Conservation (phyloP, 2,888 invertebrate species). For the Ophion costatus region DNA sequence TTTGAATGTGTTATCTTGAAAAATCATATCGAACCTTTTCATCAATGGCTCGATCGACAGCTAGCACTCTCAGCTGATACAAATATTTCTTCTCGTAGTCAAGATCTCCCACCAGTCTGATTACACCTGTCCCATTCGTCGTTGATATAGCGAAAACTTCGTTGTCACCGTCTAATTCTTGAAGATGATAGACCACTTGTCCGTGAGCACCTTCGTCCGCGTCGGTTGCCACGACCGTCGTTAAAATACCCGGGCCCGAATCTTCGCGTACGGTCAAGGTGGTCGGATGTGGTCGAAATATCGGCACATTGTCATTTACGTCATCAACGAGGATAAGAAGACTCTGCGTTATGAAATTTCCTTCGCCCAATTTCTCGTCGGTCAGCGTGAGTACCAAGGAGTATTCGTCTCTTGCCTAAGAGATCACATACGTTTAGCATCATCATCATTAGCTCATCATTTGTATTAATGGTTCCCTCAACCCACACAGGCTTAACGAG, state of each 20-base stretch:
- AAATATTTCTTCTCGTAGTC: constrained; percentile 95
- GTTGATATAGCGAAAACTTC: constrained; percentile 92
- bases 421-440: neutral
- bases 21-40: constrained; percentile 80
- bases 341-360: constrained; percentile 95
- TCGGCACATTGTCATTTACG: constrained; percentile 95
- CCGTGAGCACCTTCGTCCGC: constrained; percentile 96
- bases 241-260: constrained; percentile 89
- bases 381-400: constrained; percentile 94
- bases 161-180: constrained; percentile 92
- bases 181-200: constrained; percentile 94
- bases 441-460: too few relatives aligned
- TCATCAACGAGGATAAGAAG: constrained; percentile 95
- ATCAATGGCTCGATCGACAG: constrained; percentile 91
- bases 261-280: constrained; percentile 93
- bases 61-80: constrained; percentile 93
- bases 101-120: constrained; percentile 90
- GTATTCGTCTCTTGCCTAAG: constrained; percentile 94
- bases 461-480: too few relatives aligned
- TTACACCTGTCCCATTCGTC: constrained; percentile 92
- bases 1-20: neutral
- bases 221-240: constrained; percentile 94
- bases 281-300: constrained; percentile 93
- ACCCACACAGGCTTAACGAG: too few relatives aligned
- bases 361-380: constrained; percentile 93